Evolutionary conservation across 2,113 vertebrate species (phyloP), one percentile per base, ranked within the genome.

Genomic region (Enhydra lutris): DNA sequence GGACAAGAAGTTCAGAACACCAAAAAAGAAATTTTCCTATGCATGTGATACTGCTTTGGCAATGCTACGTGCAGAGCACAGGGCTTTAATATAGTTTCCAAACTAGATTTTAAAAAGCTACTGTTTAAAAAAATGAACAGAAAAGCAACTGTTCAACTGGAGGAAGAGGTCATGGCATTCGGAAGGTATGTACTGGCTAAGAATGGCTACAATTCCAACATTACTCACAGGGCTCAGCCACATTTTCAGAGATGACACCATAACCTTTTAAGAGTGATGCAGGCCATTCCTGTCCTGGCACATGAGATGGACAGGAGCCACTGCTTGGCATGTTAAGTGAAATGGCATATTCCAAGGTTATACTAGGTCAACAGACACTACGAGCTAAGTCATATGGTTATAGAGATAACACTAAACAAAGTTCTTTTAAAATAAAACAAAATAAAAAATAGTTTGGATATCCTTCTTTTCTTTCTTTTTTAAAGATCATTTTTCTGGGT

Each of bases 11-110:
- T 45, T 94, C 23, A 97, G 21, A 95, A 69, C 18, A 94, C 63
- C 71, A 97, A 94, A 96, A 96, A 97, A 1, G 61, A 97, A 96
- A 97, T 96, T 85, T 74, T 89, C 86, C 86, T 85, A 23, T 69
- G 81, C 29, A 12, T 13, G 84, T 47, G 65, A 95, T 10, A 93
- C 76, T 26, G 59, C 36, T 84, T 78, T 92, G 61, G 94, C 6
- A 3, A 29, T 67, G 39, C 61, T 89, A 42, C 47, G 97, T 80
- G 81, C 31, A 93, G 89, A 92, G 9, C 8, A 84, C 0, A 87
- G 67, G 20, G 92, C 59, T 97, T 59, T 65, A 39, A 74, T 61
- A 10, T 18, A 57, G 36, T 80, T 96, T 81, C 31, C 76, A 88
- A 92, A 84, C n/a, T 76, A 71, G 34, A 42, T 63, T 83, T 52